Evolutionary conservation across 2,797 vertebrate genomes (phyloP).

Genomic region (Pipistrellus pipistrellus): DNA sequence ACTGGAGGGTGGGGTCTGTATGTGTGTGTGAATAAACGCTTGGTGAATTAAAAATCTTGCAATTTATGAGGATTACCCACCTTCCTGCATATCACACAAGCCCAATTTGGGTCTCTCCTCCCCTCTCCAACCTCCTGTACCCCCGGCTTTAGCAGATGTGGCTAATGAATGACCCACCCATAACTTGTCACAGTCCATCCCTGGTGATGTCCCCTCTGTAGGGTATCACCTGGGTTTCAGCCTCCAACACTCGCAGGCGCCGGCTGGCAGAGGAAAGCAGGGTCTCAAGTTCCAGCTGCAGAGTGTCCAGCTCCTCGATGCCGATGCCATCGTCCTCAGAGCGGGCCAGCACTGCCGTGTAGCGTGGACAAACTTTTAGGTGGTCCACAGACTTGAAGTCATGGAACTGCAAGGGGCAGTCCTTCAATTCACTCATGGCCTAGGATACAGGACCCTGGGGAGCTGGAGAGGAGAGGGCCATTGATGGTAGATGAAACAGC

Average conservation of each 20-base stretch:
- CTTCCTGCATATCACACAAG: not conserved
- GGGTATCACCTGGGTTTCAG: constrained; percentile 95
- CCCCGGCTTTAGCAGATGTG: not conserved
- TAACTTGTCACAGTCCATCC: not conserved
- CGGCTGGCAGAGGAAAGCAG: constrained; percentile 97
- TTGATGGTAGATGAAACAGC: not conserved
- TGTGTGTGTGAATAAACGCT: not conserved
- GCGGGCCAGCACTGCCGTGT: constrained; percentile 96
- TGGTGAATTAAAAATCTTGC: not conserved
- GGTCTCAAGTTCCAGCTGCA: constrained; percentile 98
- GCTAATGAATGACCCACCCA: not conserved
- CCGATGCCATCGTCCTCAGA: constrained; percentile 99
- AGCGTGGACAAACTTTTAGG: constrained; percentile 96
- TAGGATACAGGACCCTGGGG: constrained; percentile 52
- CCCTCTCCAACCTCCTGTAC: not conserved
- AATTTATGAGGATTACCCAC: not conserved
- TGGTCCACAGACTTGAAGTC: constrained; percentile 99
- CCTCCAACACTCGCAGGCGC: constrained; percentile 95
- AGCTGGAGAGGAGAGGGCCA: constrained; percentile 49
- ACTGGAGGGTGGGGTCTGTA: not conserved
- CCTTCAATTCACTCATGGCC: constrained; percentile 97
- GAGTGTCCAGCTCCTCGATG: constrained; percentile 97
- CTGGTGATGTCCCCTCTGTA: not conserved
- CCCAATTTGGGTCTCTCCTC: not conserved
- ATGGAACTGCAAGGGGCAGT: constrained; percentile 98